Base-by-base conservation (phyloP, 2,888 invertebrate genomes). In the Ferrisia virgata region DNA sequence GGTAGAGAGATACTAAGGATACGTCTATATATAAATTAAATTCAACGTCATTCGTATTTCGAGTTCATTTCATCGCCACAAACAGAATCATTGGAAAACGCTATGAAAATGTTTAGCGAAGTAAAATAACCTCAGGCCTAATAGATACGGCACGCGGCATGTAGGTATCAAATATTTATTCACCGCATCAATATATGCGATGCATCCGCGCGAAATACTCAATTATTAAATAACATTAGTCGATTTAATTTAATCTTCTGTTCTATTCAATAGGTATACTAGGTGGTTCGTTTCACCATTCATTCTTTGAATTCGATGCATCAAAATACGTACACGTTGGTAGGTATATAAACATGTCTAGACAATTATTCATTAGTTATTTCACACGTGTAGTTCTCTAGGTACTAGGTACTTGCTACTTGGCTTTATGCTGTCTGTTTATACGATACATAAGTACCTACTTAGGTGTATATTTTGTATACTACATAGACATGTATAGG, bases 341-440 rank as follows among this genome's bases (percentile, higher is more conserved):
- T n/a, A 53, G 22, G 22, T 53, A 53, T 6, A 36, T 28, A 64
- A 64, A 64, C 64, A 64, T 3, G 64, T 64, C 64, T 64, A 64
- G 64, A 64, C 64, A 64, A 64, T 64, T 64, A 64, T 64, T 64
- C 64, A 64, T 64, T 64, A 64, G 64, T 28, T 4, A 64, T 64
- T 64, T 64, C 15, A 64, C 64, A 64, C 64, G 64, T 64, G 64
- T 28, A n/a, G n/a, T n/a, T n/a, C n/a, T n/a, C n/a, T n/a, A n/a
- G n/a, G n/a, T n/a, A n/a, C n/a, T n/a, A n/a, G n/a, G n/a, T n/a
- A n/a, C n/a, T n/a, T n/a, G n/a, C n/a, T n/a, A n/a, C n/a, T n/a
- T n/a, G n/a, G n/a, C n/a, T n/a, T n/a, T n/a, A 64, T n/a, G 28
- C 31, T 11, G 64, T 0, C 31, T 4, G n/a, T n/a, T 28, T 64